Conservation (phyloP, 2,113 vertebrate species). For the Addax nasomaculatus region DNA sequence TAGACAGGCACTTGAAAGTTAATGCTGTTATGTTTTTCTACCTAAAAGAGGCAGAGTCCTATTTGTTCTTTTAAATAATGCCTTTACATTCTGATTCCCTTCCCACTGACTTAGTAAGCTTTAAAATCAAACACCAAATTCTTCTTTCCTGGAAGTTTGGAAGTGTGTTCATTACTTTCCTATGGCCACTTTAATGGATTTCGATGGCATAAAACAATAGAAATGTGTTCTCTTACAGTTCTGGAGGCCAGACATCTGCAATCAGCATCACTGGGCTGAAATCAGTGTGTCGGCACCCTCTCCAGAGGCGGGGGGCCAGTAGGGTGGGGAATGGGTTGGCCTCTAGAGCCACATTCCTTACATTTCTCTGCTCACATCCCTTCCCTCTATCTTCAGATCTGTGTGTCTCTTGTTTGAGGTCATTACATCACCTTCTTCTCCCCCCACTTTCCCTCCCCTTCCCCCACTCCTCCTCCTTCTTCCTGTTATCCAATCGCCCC, state of each 20-base stretch:
- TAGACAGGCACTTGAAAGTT: not conserved
- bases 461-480: not conserved
- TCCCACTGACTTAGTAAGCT: not conserved
- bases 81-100: not conserved
- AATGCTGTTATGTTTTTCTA: not conserved
- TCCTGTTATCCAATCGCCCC: not conserved
- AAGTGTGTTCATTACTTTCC: not conserved
- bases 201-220: not conserved
- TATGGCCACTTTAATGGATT: not conserved
- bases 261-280: not conserved
- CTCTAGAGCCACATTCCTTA: not conserved
- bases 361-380: not conserved
- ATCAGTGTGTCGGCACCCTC: not conserved
- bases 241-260: not conserved
- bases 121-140: not conserved
- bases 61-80: not conserved
- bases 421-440: not conserved
- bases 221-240: not conserved
- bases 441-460: not conserved
- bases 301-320: accelerated
- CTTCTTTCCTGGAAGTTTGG: not conserved
- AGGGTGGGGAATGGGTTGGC: too few species aligned
- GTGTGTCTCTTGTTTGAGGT: not conserved
- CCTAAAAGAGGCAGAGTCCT: slow-evolving; percentile 1
- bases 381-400: not conserved